phyloP scores from a whole-genome alignment of 2,113 vertebrate genomes.

The Pholis gunnellus region DNA sequence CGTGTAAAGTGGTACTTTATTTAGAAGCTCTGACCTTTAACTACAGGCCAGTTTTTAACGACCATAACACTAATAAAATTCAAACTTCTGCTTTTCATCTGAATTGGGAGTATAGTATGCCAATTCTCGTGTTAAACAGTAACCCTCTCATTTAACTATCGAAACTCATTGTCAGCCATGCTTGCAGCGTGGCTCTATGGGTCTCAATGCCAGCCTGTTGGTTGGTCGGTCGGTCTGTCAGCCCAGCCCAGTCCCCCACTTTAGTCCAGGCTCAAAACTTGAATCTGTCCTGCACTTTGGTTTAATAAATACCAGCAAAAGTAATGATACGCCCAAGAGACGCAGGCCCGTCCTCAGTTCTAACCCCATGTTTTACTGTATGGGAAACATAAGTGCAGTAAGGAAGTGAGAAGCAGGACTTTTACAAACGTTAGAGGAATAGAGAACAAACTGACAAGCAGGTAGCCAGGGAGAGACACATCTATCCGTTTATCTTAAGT shows the following conservation, averaged over 20 bases:
- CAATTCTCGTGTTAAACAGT: neutral
- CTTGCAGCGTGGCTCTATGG: neutral
- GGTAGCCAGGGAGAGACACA: neutral
- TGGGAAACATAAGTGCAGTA: neutral
- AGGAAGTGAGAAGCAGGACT: slow-evolving; percentile 22
- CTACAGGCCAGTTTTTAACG: neutral
- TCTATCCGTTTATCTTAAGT: neutral
- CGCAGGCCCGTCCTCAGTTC: neutral
- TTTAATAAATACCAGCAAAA: neutral
- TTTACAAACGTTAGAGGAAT: neutral
- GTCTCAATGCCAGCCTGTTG: neutral
- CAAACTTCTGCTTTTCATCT: neutral
- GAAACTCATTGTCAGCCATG: neutral
- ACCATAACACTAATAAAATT: neutral
- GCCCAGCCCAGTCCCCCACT: neutral
- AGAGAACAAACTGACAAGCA: slow-evolving; percentile 9
- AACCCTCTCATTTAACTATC: neutral
- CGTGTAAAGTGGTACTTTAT: neutral
- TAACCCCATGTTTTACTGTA: neutral
- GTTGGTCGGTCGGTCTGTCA: neutral
- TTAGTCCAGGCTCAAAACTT: neutral
- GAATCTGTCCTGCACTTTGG: neutral
- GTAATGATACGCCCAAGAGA: neutral
- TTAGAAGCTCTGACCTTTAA: neutral
- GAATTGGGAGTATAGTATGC: neutral